These are phyloP conservation scores for Drosophila nr. perissopoda DNA, from an alignment of 2,888 invertebrate genomes.

Conservation along the genomic window DNA sequence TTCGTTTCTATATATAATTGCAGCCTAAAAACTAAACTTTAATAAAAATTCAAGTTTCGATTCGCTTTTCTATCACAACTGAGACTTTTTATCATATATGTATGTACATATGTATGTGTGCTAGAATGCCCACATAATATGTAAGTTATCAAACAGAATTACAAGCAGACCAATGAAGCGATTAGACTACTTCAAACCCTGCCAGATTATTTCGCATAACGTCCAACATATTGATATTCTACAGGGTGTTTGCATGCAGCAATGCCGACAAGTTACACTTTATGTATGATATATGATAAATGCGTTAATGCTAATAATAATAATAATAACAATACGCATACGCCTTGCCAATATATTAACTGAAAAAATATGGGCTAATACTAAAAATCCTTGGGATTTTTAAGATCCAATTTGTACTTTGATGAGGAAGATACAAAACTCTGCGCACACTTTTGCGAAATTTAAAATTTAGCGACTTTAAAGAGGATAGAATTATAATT, in stretches of 20 bases:
- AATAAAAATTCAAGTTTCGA: conserved; percentile 15
- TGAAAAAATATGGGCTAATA: not conserved
- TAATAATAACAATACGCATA: not conserved
- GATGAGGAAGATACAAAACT: not conserved
- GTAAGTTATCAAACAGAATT: conserved; percentile 47
- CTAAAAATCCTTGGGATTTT: not conserved
- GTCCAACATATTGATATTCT: not conserved
- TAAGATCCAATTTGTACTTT: not conserved
- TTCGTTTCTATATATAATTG: conserved; percentile 5
- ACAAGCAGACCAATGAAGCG: conserved; percentile 54
- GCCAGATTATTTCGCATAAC: conserved; percentile 40
- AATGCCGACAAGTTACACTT: conserved; percentile 31
- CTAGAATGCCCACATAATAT: conserved; percentile 50
- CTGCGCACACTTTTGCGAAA: not conserved
- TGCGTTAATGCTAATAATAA: not conserved
- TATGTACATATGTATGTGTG: conserved; percentile 34
- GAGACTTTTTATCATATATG: conserved; percentile 14
- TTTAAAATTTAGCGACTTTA: not conserved
- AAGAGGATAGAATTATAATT: not conserved
- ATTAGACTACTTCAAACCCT: conserved; percentile 46
- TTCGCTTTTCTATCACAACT: conserved; percentile 23
- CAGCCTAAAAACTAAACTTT: not conserved
- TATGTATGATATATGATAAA: not conserved
- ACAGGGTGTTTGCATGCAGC: conserved; percentile 32
- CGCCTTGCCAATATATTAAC: not conserved